Conservation (phyloP, 2,113 vertebrate genomes). For the Oreochromis tanganicae region DNA sequence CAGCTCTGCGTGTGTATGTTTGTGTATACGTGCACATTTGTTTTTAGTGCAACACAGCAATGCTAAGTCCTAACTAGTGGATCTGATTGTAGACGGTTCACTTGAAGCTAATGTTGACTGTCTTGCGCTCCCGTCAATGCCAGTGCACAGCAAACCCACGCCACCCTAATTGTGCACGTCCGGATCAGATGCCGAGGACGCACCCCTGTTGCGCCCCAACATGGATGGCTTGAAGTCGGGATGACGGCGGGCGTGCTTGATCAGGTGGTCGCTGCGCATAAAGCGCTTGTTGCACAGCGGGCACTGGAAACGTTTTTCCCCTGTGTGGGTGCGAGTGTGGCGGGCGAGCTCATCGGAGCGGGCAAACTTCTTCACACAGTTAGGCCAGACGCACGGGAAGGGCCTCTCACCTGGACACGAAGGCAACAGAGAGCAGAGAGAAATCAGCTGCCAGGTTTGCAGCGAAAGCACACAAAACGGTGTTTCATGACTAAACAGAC, state of each 20-base stretch:
- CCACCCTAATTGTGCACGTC: conserved; percentile 7
- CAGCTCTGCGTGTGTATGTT: neutral
- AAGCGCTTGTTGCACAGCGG: conserved; percentile 77
- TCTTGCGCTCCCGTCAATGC: neutral
- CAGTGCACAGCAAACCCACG: neutral
- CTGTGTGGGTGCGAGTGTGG: conserved; percentile 77
- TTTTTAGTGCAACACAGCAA: conserved; percentile 13
- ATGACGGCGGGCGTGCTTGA: conserved; percentile 77
- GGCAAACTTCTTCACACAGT: conserved; percentile 78
- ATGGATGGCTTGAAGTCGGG: conserved; percentile 74
- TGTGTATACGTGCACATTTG: neutral
- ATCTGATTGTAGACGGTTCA: conserved; percentile 54
- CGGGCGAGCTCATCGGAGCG: conserved; percentile 77
- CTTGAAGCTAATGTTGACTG: neutral
- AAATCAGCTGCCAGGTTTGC: neutral
- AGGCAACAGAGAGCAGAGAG: neutral
- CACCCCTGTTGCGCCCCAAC: conserved; percentile 66
- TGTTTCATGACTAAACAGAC: neutral
- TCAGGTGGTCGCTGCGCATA: conserved; percentile 80
- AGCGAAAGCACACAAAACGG: neutral
- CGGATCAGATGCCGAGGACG: neutral
- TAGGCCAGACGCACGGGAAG: conserved; percentile 74
- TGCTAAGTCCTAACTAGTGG: conserved; percentile 18
- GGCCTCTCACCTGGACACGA: conserved; percentile 70
- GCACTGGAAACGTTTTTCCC: conserved; percentile 77